Evolutionary conservation across 2,888 invertebrate genomes (phyloP), one percentile per base, ranked within the genome.

Genomic region (Osedax frankpressi): DNA sequence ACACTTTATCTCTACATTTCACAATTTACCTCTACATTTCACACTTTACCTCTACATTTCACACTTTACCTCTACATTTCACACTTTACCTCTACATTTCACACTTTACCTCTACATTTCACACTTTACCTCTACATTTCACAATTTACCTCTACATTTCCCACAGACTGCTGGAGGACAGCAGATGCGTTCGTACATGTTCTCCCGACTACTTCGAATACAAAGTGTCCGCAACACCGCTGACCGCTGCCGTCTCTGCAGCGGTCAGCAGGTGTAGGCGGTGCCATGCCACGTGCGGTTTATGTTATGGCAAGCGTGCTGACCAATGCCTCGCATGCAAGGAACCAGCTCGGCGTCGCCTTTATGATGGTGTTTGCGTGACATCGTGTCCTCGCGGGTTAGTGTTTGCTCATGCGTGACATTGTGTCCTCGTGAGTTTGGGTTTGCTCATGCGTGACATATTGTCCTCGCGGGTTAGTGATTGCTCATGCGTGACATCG

Each of bases 261-360:
- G 44, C 44, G 6, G 44, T 44, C 44, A 44, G 11, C 19, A 6
- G 19, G 19, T 77, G 77, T 70, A 28, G 26, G 1, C 29, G 29
- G 2, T 77, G 77, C 75, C 73, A 77, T 62, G 29, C 65, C 24
- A 70, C 60, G n/a, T 77, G 77, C 71, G 62, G 25, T 2, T 72
- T 71, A 3, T 77, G 77, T 70, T 30, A 28, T 1, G 76, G 76
- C 3, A n/a, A 28, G 28, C 71, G 74, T 14, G 65, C 71, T 11
- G 59, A 74, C 74, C 28, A 70, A 14, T 77, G 77, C 69, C 63
- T 73, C 11, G 74, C 76, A 6, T 77, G 77, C 28, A n/a, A 14
- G 25, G 60, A 26, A 25, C 60, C 71, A 6, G 28, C 25, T 19
- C 30, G 29, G 28, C 29, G 68, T 44, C 25, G 63, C 29, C 3